Evolutionary conservation across 1,140 invertebrate species (phyloP), one percentile per base, ranked within the genome.

Genomic region (Drosophila jambulina): DNA sequence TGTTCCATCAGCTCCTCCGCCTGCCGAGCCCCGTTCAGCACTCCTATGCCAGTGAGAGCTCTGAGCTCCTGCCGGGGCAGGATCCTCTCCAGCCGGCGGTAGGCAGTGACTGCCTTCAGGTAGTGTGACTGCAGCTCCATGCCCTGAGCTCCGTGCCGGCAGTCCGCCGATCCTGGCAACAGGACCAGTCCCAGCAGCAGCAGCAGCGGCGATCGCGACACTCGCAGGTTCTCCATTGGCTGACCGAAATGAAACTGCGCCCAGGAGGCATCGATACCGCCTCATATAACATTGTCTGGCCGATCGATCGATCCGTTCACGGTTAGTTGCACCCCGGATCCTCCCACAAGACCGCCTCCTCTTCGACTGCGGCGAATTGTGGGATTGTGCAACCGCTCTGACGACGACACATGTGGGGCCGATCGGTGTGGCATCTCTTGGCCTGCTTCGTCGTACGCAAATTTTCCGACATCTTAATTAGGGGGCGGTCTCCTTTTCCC

Each of bases 1-100:
- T 91, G 58, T 21, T 91, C 84, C 87, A 92, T 92, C 12, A 75
- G 68, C 43, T 87, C 49, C 63, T 92, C 87, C 0, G 85, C 82
- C 43, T 87, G 63, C 1, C 75, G 72, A 0, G 87, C 91, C 0
- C 92, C 92, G 27, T 92, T 92, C 2, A 92, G 63, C 4, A 92
- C 34, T 3, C 87, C 92, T 6, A 92, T 74, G 0, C 75, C 80
- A 2, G 80, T 91, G 17, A 92, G 23, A 0, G 82, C 82, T 5
- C 75, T 48, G 4, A 92, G 59, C 27, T 92, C 91, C 45, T 91
- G 51, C 8, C 59, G 57, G 9, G 82, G 72, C 19, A 92, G 34
- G 19, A 56, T 74, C 15, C 78, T 74, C 63, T 91, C 79, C 38
- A 92, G 51, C 8, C 90, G 34, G 0, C 80, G 75, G 64, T 92